A percentile compares a stretch with the other conserved stretches of the same genome.
These are phyloP conservation scores for Brachyptera putata DNA, from an alignment of 2,888 invertebrate genomes.

Conservation along the genomic window DNA sequence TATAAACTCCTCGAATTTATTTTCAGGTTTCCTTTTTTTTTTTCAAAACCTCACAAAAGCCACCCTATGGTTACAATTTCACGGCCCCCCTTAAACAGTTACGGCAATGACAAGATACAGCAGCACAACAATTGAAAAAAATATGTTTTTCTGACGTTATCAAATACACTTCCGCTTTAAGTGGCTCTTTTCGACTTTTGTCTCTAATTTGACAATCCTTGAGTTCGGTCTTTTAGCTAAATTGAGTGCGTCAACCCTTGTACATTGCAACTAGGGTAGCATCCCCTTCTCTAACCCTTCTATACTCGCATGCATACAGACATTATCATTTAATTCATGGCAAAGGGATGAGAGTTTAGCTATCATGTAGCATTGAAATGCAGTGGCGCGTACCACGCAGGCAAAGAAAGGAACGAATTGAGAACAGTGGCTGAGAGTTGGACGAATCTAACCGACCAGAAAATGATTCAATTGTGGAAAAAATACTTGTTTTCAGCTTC, in stretches of 20 bases:
- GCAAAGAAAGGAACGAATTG: background rate
- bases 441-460: background rate
- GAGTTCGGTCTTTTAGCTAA: slow-evolving; percentile 16
- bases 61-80: slow-evolving; percentile 1
- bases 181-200: slow-evolving; percentile 16
- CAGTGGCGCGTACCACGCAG: background rate
- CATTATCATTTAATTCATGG: slow-evolving; percentile 28
- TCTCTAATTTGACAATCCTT: slow-evolving; percentile 18
- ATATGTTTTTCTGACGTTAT: slow-evolving; percentile 22
- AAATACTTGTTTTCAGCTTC: background rate
- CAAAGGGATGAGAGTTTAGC: background rate
- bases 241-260: slow-evolving; percentile 17
- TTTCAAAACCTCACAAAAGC: slow-evolving; percentile 3
- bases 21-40: background rate
- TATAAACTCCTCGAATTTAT: background rate
- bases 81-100: background rate
- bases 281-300: background rate
- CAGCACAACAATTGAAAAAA: background rate
- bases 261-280: background rate
- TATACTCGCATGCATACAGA: slow-evolving; percentile 16
- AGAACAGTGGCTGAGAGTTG: background rate
- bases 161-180: slow-evolving; percentile 18
- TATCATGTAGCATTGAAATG: slow-evolving; percentile 15
- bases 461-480: slow-evolving; percentile 9
- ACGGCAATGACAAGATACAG: slow-evolving; percentile 12